Percentiles rank a stretch among this genome's conserved stretches.
Conservation (phyloP, 2,888 invertebrate species). For the Taphrorychus bicolor region DNA sequence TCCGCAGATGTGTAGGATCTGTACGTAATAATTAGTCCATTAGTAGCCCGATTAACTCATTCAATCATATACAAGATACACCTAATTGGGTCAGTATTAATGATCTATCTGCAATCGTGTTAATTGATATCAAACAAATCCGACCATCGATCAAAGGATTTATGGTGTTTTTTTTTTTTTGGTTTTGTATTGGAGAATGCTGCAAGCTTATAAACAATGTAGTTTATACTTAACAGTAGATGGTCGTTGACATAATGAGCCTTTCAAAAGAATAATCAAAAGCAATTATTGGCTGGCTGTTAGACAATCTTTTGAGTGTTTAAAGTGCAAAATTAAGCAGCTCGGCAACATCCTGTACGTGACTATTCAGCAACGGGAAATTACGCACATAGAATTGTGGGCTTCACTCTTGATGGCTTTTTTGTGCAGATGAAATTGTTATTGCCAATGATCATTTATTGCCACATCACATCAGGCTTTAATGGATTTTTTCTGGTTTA, state of each 20-base stretch:
- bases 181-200: neutral
- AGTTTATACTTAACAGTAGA: neutral
- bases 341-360: conserved; percentile 1
- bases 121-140: neutral
- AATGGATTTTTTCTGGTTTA: conserved; percentile 4
- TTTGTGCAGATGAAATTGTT: neutral
- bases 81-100: neutral
- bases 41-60: too few relatives aligned
- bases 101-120: neutral
- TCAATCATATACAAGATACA: too few relatives aligned
- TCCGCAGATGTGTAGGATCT: too few relatives aligned
- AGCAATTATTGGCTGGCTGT: neutral
- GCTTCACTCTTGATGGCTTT: neutral
- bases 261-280: neutral
- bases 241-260: too few relatives aligned
- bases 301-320: neutral
- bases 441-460: neutral
- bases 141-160: neutral
- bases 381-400: conserved; percentile 2
- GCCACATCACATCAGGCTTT: neutral
- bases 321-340: neutral
- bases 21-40: too few relatives aligned
- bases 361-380: conserved; percentile 6
- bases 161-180: too few relatives aligned
- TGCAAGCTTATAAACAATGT: too few relatives aligned